Evolutionary conservation across 2,113 vertebrate genomes (phyloP).

Genomic region (Paratilapia polleni): DNA sequence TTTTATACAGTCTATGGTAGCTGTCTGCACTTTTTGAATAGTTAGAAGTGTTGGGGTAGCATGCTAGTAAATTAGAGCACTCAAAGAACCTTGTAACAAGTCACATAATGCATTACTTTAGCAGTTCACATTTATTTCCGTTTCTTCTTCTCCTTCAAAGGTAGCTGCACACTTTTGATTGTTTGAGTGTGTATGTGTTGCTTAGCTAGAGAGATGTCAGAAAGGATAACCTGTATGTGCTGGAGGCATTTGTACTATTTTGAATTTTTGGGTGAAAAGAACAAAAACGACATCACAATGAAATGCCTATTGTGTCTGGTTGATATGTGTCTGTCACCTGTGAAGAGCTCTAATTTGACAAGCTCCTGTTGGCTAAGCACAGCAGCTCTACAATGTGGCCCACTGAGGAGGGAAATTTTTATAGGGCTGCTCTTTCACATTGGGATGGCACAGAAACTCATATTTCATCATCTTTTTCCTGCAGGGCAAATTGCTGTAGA

Average conservation of each 20-base stretch:
- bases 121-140: not conserved
- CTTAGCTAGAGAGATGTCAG: not conserved
- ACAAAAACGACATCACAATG: not conserved
- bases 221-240: not conserved
- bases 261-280: not conserved
- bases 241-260: conserved; percentile 1
- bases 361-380: not conserved
- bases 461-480: not conserved
- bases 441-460: not conserved
- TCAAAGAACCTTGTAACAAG: not conserved
- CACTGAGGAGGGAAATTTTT: not conserved
- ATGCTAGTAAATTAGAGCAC: not conserved
- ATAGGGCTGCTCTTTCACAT: not conserved
- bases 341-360: not conserved
- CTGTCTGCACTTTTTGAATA: no score
- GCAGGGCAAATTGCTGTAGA: not conserved
- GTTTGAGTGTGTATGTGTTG: no score
- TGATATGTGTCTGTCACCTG: not conserved
- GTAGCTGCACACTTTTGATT: not conserved
- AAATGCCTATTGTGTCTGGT: not conserved
- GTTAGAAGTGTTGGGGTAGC: not conserved
- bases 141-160: not conserved
- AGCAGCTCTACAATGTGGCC: not conserved
- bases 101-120: not conserved
- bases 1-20: no score